phyloP scores from a whole-genome alignment of 2,797 vertebrate genomes.

The Lacerta viridis region DNA sequence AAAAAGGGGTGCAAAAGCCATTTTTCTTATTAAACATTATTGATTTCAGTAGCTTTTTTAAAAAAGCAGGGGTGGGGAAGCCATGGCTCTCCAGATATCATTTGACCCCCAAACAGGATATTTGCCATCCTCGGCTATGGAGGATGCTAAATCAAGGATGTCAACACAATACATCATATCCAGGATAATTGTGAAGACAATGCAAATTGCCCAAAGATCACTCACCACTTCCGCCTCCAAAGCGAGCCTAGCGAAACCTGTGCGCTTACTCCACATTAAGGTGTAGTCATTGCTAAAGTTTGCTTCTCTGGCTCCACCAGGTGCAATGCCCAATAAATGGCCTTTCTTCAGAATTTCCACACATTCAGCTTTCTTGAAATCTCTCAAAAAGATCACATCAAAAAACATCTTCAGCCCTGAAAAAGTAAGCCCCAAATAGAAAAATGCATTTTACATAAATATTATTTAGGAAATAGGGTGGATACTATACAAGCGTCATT shows the following conservation, averaged over 20 bases:
- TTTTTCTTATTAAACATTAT: no score
- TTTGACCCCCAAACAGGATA: no score
- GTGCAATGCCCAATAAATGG: neutral
- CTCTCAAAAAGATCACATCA: accelerated
- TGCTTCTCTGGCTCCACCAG: slow-evolving; percentile 27
- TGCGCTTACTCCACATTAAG: slow-evolving; percentile 9
- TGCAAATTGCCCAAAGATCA: neutral
- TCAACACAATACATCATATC: no score
- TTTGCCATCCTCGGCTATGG: no score
- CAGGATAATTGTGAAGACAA: no score
- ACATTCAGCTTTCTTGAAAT: slow-evolving; percentile 11
- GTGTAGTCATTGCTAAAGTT: slow-evolving; percentile 17
- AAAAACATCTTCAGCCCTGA: neutral
- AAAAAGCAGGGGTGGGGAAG: no score
- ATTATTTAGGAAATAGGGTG: no score
- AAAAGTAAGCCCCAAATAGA: neutral
- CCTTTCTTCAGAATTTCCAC: slow-evolving; percentile 22
- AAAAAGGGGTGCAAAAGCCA: no score
- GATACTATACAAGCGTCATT: no score
- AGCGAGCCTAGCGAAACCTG: slow-evolving; percentile 28
- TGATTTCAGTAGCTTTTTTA: no score
- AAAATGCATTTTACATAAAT: neutral
- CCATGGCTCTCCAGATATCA: no score
- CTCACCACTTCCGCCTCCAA: slow-evolving; percentile 41
- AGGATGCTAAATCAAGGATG: no score